Percentiles rank a stretch among this genome's conserved stretches.
phyloP scores from a whole-genome alignment of 2,113 vertebrate genomes.

The Leptosomus discolor region DNA sequence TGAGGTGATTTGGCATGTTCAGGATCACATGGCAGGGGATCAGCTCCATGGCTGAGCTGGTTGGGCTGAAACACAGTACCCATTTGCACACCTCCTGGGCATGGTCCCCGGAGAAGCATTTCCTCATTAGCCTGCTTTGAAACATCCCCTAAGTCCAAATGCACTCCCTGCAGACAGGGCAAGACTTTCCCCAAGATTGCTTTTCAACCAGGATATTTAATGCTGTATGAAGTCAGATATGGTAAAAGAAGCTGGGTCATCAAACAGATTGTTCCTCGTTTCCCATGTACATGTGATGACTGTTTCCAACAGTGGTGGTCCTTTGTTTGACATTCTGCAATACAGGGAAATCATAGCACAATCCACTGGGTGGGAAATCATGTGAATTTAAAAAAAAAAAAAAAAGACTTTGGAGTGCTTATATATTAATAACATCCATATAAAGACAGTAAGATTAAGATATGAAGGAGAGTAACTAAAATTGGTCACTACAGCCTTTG shows the following conservation, averaged over 20 bases:
- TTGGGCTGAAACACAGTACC: background rate
- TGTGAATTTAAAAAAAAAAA: background rate
- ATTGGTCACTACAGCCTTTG: constrained; percentile 39
- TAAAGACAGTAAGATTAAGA: constrained; percentile 27
- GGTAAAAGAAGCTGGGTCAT: background rate
- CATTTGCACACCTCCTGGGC: background rate
- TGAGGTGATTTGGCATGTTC: background rate
- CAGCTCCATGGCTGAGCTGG: background rate
- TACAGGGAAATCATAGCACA: background rate
- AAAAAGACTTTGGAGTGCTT: background rate
- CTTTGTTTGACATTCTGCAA: background rate
- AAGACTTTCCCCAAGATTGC: background rate
- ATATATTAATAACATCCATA: constrained; percentile 3
- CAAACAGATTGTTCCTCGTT: background rate
- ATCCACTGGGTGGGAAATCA: background rate
- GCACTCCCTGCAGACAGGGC: background rate
- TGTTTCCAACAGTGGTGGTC: background rate
- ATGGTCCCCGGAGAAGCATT: background rate
- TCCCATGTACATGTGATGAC: background rate
- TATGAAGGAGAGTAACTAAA: constrained; percentile 45
- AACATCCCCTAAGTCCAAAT: background rate
- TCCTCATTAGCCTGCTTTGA: background rate
- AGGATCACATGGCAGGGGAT: background rate
- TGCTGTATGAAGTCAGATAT: background rate
- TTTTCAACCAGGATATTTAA: background rate